These are phyloP conservation scores for Paragorgia papillata DNA, from an alignment of 92 coral and sea anemone species.

Conservation along the genomic window DNA sequence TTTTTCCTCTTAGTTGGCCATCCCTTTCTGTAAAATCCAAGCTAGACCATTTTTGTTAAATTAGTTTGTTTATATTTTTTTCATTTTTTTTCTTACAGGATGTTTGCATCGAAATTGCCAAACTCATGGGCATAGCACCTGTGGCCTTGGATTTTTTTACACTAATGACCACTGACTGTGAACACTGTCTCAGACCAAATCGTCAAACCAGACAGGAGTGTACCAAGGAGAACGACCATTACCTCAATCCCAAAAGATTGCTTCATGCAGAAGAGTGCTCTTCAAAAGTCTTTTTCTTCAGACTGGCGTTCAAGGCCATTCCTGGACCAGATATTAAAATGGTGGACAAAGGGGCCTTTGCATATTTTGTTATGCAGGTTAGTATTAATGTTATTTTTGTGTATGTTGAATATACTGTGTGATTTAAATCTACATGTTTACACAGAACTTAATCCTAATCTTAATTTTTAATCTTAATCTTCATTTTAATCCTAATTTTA, in stretches of 20 bases:
- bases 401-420: not conserved
- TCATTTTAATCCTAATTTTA: too few species aligned
- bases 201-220: slow-evolving; percentile 13
- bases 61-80: not conserved
- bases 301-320: slow-evolving; percentile 77
- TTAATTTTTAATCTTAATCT: too few species aligned
- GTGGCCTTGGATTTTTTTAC: slow-evolving; percentile 82
- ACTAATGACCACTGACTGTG: slow-evolving; percentile 72
- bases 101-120: slow-evolving; percentile 78
- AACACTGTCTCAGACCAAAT: slow-evolving; percentile 50
- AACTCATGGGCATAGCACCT: slow-evolving; percentile 62
- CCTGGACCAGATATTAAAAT: slow-evolving; percentile 70
- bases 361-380: slow-evolving; percentile 90
- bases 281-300: slow-evolving; percentile 62
- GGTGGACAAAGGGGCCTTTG: slow-evolving; percentile 52
- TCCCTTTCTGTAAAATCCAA: too few species aligned
- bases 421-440: too few species aligned
- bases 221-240: slow-evolving; percentile 34
- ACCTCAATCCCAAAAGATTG: slow-evolving; percentile 65
- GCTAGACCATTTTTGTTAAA: too few species aligned
- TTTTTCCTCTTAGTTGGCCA: too few species aligned
- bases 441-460: too few species aligned
- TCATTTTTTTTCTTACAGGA: slow-evolving; percentile 59
- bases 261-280: slow-evolving; percentile 66
- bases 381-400: too few species aligned